Percentiles rank a stretch among this genome's conserved stretches.
phyloP scores from a whole-genome alignment of 2,888 invertebrate genomes.

The Drosophila maculinotata region DNA sequence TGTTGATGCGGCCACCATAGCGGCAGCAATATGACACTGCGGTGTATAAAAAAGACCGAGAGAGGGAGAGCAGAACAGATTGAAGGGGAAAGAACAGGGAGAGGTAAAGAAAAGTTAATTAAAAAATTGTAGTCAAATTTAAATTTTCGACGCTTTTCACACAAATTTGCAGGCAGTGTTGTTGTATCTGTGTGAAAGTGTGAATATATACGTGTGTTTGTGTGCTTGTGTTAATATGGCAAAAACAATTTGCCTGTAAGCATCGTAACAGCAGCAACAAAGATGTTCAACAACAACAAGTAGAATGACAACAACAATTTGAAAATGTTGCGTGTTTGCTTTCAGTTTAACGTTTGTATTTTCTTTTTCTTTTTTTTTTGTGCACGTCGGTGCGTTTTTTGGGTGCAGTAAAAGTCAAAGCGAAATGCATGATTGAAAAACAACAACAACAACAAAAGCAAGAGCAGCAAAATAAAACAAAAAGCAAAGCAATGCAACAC shows the following conservation, averaged over 20 bases:
- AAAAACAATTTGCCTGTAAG: slow-evolving; percentile 61
- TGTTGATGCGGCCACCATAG: slow-evolving; percentile 85
- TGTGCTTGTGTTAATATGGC: slow-evolving; percentile 30
- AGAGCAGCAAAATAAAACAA: slow-evolving; percentile 32
- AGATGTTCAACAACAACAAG: slow-evolving; percentile 41
- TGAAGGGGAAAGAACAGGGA: slow-evolving; percentile 10
- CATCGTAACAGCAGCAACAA: slow-evolving; percentile 59
- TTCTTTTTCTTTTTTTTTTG: slow-evolving; percentile 3
- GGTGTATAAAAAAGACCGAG: slow-evolving; percentile 13
- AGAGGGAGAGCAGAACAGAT: slow-evolving; percentile 1
- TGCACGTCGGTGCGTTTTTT: slow-evolving; percentile 30
- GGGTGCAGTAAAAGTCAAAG: slow-evolving; percentile 73
- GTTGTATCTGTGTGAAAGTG: slow-evolving; percentile 24
- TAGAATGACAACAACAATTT: slow-evolving; percentile 45
- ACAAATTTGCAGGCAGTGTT: slow-evolving; percentile 76
- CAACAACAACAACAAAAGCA: slow-evolving; percentile 44
- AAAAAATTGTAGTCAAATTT: slow-evolving; percentile 47
- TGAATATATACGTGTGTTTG: slow-evolving; percentile 18
- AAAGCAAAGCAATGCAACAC: slow-evolving; percentile 43
- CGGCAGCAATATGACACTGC: slow-evolving; percentile 85
- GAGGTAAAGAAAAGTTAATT: slow-evolving; percentile 25
- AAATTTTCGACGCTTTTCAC: slow-evolving; percentile 36
- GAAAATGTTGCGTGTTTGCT: slow-evolving; percentile 65
- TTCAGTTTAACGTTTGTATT: slow-evolving; percentile 43
- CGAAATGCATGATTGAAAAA: slow-evolving; percentile 76